Evolutionary conservation across 2,797 vertebrate species (phyloP), one percentile per base, ranked within the genome.

Genomic region (Danio choprae): DNA sequence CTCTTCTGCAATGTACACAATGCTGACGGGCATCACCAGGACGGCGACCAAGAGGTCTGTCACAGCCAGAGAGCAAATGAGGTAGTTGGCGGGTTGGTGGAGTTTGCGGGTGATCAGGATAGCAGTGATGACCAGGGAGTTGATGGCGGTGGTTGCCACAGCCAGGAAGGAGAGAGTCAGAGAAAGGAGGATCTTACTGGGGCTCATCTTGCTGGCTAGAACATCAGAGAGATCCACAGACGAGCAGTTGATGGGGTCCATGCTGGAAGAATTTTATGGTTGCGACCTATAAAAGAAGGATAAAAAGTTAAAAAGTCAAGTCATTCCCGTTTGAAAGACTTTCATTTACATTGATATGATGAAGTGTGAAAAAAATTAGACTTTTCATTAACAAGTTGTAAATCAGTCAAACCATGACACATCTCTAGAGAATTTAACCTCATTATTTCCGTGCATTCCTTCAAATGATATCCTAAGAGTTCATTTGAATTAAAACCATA

Each of bases 21-120:
- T 98, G 83, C 97, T 97, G 90, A 99, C 96, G 60, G 98, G 98
- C 98, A 99, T 99, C 86, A 99, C 98, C 81, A 99, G 89, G 65
- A 98, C 94, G 8, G 98, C 97, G 80, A 99, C 97, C 71, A 99
- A 94, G 76, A 99, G 96, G 90, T 99, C 98, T 0, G 98, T 99
- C 84, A 96, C 95, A 1, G 98, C 98, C 73, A 99, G 90, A 2
- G 97, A 99, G 87, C 97, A 99, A 91, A 99, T 99, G 86, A 99
- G 92, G 85, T 99, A 99, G 91, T 99, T 99, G 89, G 97, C 97
- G 0, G 97, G 97, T 82, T 98, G 96, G 88, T 98, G 98, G 81
- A 99, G 91, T 89, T 99, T 99, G 82, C 94, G 94, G 2, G 98
- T 99, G 84, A 98, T 96, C 9, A 97, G 94, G 84, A 99, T 99